Percentiles rank a stretch among this genome's conserved stretches.
Evolutionary conservation across 64 coral and sea anemone species (phyloP).

Genomic region (Porites lutea): DNA sequence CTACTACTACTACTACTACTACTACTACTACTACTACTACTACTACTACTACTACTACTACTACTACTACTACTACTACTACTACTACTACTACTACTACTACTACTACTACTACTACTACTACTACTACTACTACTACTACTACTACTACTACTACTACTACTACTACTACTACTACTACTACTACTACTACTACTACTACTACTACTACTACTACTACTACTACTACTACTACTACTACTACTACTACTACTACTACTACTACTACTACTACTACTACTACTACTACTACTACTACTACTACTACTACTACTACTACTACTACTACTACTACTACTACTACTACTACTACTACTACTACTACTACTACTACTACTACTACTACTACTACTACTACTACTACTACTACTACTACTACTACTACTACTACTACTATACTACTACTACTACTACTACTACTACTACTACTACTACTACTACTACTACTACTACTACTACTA

Average conservation of each 20-base stretch:
- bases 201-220: background rate
- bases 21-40: background rate
- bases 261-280: background rate
- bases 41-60: background rate
- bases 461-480: slow-evolving; percentile 9
- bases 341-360: background rate
- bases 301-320: background rate
- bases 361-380: background rate
- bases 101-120: background rate
- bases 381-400: too few relatives aligned
- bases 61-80: background rate
- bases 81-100: background rate
- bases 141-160: background rate
- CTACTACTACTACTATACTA: background rate
- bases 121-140: background rate
- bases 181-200: background rate
- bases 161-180: too few relatives aligned
- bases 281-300: background rate
- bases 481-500: too few relatives aligned
- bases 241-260: background rate
- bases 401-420: background rate
- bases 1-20: background rate
- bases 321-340: background rate
- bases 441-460: background rate
- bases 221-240: slow-evolving; percentile 8